Evolutionary conservation across 2,888 invertebrate species (phyloP), one percentile per base, ranked within the genome.

Genomic region (Liodrosophila aerea): DNA sequence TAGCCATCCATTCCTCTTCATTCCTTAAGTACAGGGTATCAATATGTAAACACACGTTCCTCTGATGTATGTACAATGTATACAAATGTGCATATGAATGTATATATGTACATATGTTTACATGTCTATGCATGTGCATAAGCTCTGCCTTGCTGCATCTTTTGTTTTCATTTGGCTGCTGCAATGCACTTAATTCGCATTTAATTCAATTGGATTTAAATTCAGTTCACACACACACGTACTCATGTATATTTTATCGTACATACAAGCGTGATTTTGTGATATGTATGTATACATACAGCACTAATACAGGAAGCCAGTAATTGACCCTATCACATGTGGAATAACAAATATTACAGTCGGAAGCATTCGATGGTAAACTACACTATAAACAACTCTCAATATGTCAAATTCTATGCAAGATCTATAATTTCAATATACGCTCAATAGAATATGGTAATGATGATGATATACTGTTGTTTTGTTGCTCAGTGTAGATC

Each of bases 121-220:
- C 16, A 16, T 51, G 37, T 51, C 39, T 30, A 30, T 53, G 36
- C 33, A 11, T 41, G 13, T 33, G 12, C n/a, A 4, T 9, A n/a
- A 15, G 22, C 34, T 7, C 9, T 49, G 49, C 12, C 39, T 40
- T 22, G 16, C n/a, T 43, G 50, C 46, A 52, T 71, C 59, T 73
- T 61, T 44, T 57, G 34, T 43, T 71, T 61, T 69, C 57, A 44
- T 57, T 37, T 43, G 64, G 40, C 56, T 31, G 44, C 63, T 43
- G 45, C 58, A 61, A 64, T 56, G 73, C 67, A 65, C 69, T 77
- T 68, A 77, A 81, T 80, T 80, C 76, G 76, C 81, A 64, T 77
- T 81, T 76, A 64, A 81, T 81, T 81, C 62, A 68, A 81, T 83
- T 78, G 61, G 54, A 60, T 77, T 84, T 63, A 70, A 66, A 75